phyloP scores from a whole-genome alignment of 1,140 invertebrate genomes.

The Heliothis virescens region DNA sequence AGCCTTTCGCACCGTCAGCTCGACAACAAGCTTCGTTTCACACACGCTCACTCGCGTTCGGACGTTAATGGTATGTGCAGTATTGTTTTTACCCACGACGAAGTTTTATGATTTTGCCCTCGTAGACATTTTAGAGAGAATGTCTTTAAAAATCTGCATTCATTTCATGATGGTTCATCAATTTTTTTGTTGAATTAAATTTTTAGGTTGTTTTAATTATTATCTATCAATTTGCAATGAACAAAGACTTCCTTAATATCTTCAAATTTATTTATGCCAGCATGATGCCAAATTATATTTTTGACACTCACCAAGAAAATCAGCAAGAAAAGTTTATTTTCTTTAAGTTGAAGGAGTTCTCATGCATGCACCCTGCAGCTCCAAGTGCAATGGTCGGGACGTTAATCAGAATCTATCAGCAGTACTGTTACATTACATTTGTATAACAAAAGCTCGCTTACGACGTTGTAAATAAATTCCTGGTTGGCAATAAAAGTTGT shows the following conservation, averaged over 20 bases:
- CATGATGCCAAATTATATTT: neutral
- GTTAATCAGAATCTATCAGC: constrained; percentile 58
- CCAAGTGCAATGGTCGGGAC: constrained; percentile 28
- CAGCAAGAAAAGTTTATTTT: neutral
- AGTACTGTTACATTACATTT: constrained; percentile 55
- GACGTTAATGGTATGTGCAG: constrained; percentile 47
- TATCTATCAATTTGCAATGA: too few relatives aligned
- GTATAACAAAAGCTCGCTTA: constrained; percentile 55
- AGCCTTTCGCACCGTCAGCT: constrained; percentile 53
- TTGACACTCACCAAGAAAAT: too few relatives aligned
- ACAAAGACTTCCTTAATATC: neutral
- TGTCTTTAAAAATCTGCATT: neutral
- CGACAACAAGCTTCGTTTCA: constrained; percentile 45
- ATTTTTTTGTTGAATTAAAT: too few relatives aligned
- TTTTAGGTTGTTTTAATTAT: too few relatives aligned
- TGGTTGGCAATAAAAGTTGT: constrained; percentile 38
- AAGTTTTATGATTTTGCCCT: constrained; percentile 26
- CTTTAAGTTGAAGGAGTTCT: neutral
- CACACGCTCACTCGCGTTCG: constrained; percentile 38
- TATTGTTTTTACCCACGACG: constrained; percentile 52
- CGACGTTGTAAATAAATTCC: constrained; percentile 52
- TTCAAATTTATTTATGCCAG: neutral
- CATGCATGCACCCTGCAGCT: neutral
- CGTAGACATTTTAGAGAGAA: constrained; percentile 24
- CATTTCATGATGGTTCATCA: too few relatives aligned